These are phyloP conservation scores for Lacerta bilineata DNA, from an alignment of 2,797 vertebrate genomes.

Conservation along the genomic window DNA sequence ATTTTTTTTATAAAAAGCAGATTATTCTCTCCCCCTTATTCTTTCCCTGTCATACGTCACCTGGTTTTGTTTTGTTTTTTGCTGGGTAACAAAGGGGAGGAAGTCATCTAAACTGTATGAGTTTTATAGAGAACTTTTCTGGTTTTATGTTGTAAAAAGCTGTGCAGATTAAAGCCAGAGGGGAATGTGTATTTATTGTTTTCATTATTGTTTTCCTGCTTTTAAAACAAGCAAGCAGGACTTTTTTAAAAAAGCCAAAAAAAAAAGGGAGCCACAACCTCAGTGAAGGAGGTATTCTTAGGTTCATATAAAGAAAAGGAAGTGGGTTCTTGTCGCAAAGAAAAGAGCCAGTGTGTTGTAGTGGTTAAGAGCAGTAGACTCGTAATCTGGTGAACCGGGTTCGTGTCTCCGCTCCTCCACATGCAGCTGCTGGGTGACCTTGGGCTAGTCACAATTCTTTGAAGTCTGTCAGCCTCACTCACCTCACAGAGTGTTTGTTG, in stretches of 20 bases:
- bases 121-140: background rate
- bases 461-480: too few species aligned
- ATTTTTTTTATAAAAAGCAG: background rate
- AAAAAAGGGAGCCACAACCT: background rate
- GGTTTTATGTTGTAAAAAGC: background rate
- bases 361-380: too few species aligned
- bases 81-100: background rate
- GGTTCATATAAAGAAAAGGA: background rate
- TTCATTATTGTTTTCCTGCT: background rate
- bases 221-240: background rate
- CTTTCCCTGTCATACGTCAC: too few species aligned
- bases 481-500: too few species aligned
- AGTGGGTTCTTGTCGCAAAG: background rate
- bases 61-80: background rate
- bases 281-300: background rate
- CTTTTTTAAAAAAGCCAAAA: background rate
- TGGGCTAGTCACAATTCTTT: too few species aligned
- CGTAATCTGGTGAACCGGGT: too few species aligned
- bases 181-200: background rate
- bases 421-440: too few species aligned
- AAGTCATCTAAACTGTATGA: conserved; percentile 7
- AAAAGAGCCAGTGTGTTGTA: background rate
- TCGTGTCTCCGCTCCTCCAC: too few species aligned
- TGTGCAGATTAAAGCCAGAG: background rate
- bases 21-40: background rate